These are phyloP conservation scores for Carettochelys insculpta DNA, from an alignment of 2,113 vertebrate species.

Conservation along the genomic window DNA sequence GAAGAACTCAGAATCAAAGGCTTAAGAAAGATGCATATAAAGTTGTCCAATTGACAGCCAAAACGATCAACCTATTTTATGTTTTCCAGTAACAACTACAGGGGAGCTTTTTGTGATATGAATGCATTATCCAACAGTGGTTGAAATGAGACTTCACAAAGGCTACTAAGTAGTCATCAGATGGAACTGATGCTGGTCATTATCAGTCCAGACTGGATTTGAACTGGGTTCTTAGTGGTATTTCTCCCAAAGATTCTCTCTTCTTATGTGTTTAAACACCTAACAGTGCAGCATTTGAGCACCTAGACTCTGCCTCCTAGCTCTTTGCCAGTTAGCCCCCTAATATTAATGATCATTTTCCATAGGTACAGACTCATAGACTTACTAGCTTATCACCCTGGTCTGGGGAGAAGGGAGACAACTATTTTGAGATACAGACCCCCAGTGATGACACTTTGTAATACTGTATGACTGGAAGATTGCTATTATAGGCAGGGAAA, in stretches of 20 bases:
- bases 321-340: not conserved
- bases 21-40: not conserved
- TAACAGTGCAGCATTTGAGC: not conserved
- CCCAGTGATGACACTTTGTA: constrained; percentile 71
- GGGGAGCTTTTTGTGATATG: not conserved
- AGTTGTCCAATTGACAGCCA: not conserved
- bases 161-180: not conserved
- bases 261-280: not conserved
- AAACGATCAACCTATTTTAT: rapidly evolving
- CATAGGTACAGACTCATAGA: constrained; percentile 37
- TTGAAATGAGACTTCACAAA: not conserved
- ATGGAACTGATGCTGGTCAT: not conserved
- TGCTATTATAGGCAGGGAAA: constrained; percentile 78
- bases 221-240: not conserved
- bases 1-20: not conserved
- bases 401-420: constrained; percentile 66
- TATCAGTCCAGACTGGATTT: not conserved
- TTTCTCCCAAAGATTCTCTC: not conserved
- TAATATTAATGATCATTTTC: constrained; percentile 49
- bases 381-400: constrained; percentile 60
- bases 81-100: not conserved
- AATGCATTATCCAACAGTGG: not conserved
- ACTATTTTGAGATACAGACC: constrained; percentile 68
- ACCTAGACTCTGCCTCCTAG: not conserved
- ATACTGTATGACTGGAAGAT: constrained; percentile 68